These are phyloP conservation scores for Rhinolophus sinicus DNA, from an alignment of 2,113 vertebrate species.

Conservation along the genomic window DNA sequence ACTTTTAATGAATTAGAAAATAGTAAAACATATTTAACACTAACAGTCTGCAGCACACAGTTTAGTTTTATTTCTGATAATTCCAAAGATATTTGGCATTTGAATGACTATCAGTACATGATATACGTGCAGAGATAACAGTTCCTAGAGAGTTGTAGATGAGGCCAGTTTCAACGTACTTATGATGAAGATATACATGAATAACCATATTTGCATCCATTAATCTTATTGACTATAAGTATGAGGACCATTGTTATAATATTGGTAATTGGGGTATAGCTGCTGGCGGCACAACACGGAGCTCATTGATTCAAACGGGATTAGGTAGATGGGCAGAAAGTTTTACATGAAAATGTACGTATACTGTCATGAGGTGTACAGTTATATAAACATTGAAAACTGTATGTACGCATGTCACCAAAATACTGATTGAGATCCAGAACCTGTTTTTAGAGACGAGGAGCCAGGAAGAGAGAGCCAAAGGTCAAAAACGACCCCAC, in stretches of 20 bases:
- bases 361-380: neutral
- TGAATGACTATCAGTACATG: slow-evolving; percentile 5
- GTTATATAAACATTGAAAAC: neutral
- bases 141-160: slow-evolving; percentile 31
- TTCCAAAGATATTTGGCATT: slow-evolving; percentile 36
- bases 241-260: neutral
- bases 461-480: neutral
- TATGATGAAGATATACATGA: neutral
- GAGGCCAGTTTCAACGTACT: slow-evolving; percentile 48
- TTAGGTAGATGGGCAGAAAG: neutral
- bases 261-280: neutral
- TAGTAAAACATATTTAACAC: neutral
- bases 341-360: slow-evolving; percentile 14
- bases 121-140: neutral
- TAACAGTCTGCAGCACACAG: neutral
- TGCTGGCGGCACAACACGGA: neutral
- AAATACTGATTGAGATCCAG: neutral
- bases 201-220: slow-evolving; percentile 10
- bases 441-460: neutral
- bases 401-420: neutral
- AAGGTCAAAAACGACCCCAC: neutral
- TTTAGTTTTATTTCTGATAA: slow-evolving; percentile 39
- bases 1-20: slow-evolving; percentile 42
- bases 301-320: neutral
- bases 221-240: slow-evolving; percentile 49